Evolutionary conservation across 2,888 invertebrate genomes (phyloP), one percentile per base, ranked within the genome.

Genomic region (Ennomos quercinarius): DNA sequence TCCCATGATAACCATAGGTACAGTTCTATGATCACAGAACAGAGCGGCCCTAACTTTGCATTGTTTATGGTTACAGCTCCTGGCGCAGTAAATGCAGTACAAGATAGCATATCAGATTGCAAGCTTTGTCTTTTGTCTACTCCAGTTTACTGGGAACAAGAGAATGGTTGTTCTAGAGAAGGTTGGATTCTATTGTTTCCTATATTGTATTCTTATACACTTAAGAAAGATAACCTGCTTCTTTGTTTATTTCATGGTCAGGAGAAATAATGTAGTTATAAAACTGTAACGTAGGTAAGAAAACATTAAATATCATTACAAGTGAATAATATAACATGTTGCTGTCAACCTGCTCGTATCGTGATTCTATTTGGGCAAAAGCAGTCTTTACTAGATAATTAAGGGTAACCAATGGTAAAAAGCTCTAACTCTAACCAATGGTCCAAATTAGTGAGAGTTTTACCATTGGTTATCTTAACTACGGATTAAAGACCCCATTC

Each of bases 61-160:
- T 74, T 77, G 78, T 77, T 67, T 58, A 60, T 66, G 45, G 41
- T 44, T 38, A 46, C 47, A 45, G 46, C 27, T 59, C 49, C 45
- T 49, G 49, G 63, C 57, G 64, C 71, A 70, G 70, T 70, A 70
- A 78, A 78, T 68, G 77, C 69, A 74, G 69, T 71, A 68, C 76
- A 76, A 78, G 78, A 84, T 85, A 78, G 72, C 72, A 76, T 77
- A 80, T 78, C 70, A 70, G 66, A 74, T 79, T 77, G 75, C 78
- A 78, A 60, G 72, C 75, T 75, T 79, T 85, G 83, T 86, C 78
- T 77, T 67, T 61, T 52, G 46, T 40, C 37, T 13, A 27, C 27
- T 59, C 57, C 35, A 59, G 61, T 64, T 64, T 57, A 51, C 42
- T 36, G 40, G 9, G 43, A 39, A 35, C 12, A 48, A 27, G 0